These are phyloP conservation scores for Pseudomyrmex pallidus DNA, from an alignment of 1,140 invertebrate genomes.

Conservation along the genomic window DNA sequence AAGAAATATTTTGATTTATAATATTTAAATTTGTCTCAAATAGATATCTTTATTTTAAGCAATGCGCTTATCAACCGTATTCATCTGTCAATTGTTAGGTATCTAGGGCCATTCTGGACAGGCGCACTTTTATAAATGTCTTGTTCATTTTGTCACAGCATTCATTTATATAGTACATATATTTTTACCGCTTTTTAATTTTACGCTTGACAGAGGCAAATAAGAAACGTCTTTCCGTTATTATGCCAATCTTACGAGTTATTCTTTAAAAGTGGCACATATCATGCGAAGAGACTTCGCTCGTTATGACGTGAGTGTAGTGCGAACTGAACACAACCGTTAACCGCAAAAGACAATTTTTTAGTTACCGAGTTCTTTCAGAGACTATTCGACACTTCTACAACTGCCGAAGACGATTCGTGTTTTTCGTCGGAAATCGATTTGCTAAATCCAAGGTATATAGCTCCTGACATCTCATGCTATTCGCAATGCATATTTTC, in stretches of 20 bases:
- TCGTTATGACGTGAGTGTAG: constrained; percentile 76
- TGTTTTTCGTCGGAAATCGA: constrained; percentile 71
- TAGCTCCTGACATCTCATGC: too few relatives aligned
- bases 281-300: constrained; percentile 78
- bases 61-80: constrained; percentile 13
- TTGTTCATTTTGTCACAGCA: constrained; percentile 68
- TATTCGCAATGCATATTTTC: too few relatives aligned
- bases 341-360: not conserved
- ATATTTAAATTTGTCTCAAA: too few relatives aligned
- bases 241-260: constrained; percentile 46
- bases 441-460: constrained; percentile 74
- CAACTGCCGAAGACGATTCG: constrained; percentile 75
- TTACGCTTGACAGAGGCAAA: constrained; percentile 6
- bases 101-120: constrained; percentile 67
- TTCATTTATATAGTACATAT: constrained; percentile 60
- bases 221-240: constrained; percentile 30
- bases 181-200: constrained; percentile 58
- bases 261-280: constrained; percentile 59
- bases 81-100: constrained; percentile 75
- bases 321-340: not conserved
- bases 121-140: constrained; percentile 70
- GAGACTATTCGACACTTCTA: constrained; percentile 70
- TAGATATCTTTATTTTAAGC: too few relatives aligned
- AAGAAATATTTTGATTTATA: too few relatives aligned
- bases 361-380: constrained; percentile 32